Base-by-base conservation (phyloP, 2,797 vertebrate species). In the Ceryle rudis region DNA sequence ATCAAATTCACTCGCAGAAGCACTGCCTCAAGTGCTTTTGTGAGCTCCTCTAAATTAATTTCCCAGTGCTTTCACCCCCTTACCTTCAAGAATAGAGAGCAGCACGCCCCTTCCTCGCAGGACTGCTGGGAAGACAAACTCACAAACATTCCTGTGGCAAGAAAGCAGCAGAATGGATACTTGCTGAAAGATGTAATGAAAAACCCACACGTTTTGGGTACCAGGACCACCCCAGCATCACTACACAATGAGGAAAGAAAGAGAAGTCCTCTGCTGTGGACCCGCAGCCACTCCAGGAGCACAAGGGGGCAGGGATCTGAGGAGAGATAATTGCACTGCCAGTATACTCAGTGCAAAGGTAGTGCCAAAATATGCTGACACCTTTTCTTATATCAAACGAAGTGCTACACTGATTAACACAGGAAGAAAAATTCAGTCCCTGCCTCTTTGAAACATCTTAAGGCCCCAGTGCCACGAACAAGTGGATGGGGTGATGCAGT, bases 321-420 rank as follows among this genome's bases (percentile, higher is more conserved):
- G 66, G 20, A 77, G 46, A 65, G 35, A 31, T 16, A 70, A 89
- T 42, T 64, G 33, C 60, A 57, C 28, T 41, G 42, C 46, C 28
- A 47, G 35, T 10, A 25, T 57, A 87, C 51, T 60, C 64, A 3
- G 35, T 14, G 70, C 62, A 77, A 84, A 93, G 66, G 80, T 75
- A 67, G 57, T 60, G 58, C 71, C 72, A 80, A 77, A 95, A 92
- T 19, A 55, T 0, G 17, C 81, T 52, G 80, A 61, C 33, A 47
- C n/a, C 49, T 78, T 72, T 65, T 37, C 65, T 49, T 29, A 9
- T 3, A 20, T 61, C 82, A 95, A 85, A 85, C 1, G 0, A 65
- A 88, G 67, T 0, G 0, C 74, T 0, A 0, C 2, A 0, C 52
- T 61, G 60, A 87, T 67, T 58, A 62, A 52, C 78, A 33, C 0